phyloP scores from a whole-genome alignment of 2,797 vertebrate genomes.

The Intellagama lesueurii region DNA sequence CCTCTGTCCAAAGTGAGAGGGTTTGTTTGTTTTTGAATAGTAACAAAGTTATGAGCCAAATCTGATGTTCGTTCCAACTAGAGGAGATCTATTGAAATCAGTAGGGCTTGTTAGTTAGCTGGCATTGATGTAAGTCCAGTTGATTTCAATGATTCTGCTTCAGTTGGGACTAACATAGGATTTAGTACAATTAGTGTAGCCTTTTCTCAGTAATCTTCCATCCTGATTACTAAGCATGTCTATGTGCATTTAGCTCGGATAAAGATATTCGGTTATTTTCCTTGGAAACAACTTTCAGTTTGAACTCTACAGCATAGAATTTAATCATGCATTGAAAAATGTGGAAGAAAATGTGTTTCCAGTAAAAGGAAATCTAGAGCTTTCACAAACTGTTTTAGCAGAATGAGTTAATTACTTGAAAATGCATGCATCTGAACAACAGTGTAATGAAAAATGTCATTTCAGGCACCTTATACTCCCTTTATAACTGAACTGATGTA shows the following conservation, averaged over 20 bases:
- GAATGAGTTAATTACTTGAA: constrained; percentile 1
- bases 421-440: not conserved
- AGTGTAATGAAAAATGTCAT: constrained; percentile 27
- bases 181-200: not conserved
- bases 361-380: constrained; percentile 6
- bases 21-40: not conserved
- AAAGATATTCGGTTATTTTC: constrained; percentile 8
- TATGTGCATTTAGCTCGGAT: not conserved
- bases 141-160: too few relatives aligned
- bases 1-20: too few relatives aligned
- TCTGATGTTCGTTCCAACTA: too few relatives aligned
- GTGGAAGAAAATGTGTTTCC: constrained; percentile 23
- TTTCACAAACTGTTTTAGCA: not conserved
- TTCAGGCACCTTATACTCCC: constrained; percentile 95
- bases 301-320: constrained; percentile 9
- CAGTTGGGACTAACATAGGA: too few relatives aligned
- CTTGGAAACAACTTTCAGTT: not conserved
- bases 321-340: constrained; percentile 5
- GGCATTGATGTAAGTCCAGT: too few relatives aligned
- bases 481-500: constrained; percentile 99
- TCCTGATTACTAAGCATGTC: not conserved
- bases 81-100: too few relatives aligned
- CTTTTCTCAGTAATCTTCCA: not conserved
- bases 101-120: too few relatives aligned
- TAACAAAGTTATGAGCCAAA: too few relatives aligned